A percentile compares a stretch with the other conserved stretches of the same genome.
These are phyloP conservation scores for Callyntrura guangdongensis DNA, from an alignment of 2,888 invertebrate genomes.

Conservation along the genomic window DNA sequence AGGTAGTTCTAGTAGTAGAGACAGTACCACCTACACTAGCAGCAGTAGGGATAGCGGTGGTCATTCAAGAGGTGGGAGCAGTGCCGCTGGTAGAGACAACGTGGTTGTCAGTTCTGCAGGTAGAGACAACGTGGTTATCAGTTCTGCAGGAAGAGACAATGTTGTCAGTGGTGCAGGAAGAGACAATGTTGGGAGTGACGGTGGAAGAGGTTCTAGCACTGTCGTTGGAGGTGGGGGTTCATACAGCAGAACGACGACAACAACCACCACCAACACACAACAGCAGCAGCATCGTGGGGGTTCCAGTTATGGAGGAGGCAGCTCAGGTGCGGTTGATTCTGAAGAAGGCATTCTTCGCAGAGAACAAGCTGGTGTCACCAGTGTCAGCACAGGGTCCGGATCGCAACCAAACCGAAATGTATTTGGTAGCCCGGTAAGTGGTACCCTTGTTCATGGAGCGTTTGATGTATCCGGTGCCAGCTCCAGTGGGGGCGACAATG, in stretches of 20 bases:
- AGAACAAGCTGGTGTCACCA: conserved; percentile 49
- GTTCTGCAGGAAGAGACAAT: not conserved
- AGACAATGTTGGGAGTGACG: not conserved
- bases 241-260: conserved; percentile 29
- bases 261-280: not conserved
- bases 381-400: conserved; percentile 25
- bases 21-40: conserved; percentile 21
- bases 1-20: conserved; percentile 17
- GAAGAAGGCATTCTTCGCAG: conserved; percentile 77
- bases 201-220: not conserved
- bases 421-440: conserved; percentile 26
- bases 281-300: conserved; percentile 27
- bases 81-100: conserved; percentile 31
- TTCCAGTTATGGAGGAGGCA: conserved; percentile 30
- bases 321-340: conserved; percentile 66
- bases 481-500: not conserved
- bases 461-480: conserved; percentile 45
- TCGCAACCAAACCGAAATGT: conserved; percentile 1
- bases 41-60: conserved; percentile 3
- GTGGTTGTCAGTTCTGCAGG: not conserved
- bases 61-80: conserved; percentile 51
- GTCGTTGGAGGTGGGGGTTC: too few relatives aligned
- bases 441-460: conserved; percentile 13
- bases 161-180: conserved; percentile 1
- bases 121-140: not conserved